Base-by-base conservation (phyloP, 1,140 invertebrate genomes). In the Spodoptera frugiperda region DNA sequence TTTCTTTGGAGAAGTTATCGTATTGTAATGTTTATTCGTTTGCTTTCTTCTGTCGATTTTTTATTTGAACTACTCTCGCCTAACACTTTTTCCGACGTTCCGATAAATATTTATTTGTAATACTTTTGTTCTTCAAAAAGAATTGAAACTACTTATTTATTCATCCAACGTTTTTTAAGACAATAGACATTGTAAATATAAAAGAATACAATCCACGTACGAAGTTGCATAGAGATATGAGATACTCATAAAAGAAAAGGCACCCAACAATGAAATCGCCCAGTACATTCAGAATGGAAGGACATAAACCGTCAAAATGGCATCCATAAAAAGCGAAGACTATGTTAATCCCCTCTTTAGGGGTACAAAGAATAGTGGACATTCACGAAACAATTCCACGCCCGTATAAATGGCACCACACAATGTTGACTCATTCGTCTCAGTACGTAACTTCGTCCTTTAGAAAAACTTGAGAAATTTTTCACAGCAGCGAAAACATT, bases 361-460 rank as follows among this genome's bases (percentile, higher is more conserved):
- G 21, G 17, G 44, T 49, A 67, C 48, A 49, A 67, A 48, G 19
- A 4, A 48, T 67, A 67, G 44, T 48, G 63, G 19, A 67, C 63
- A 49, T 67, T 11, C 11, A 17, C 14, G 63, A 49, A 67, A 67
- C 44, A 67, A 25, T 67, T 46, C 63, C n/a, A 4, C 12, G 19
- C 25, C 5, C 44, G 19, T 46, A 39, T 39, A 67, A 48, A 67
- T 48, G 33, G 44, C 19, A 49, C 15, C 8, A 49, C 30, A 61
- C 30, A 67, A 25, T 67, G 76, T 48, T 9, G 19, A 39, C 55
- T 39, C 67, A 71, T 71, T 67, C 68, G 55, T 71, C 67, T 77
- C 65, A 0, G 54, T n/a, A 61, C 57, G 55, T 53, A 63, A 77
- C 48, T 77, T 55, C 67, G 25, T 55, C 39, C 61, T 19, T n/a